phyloP scores from a whole-genome alignment of 2,113 vertebrate species.

The Erythrolamprus reginae region DNA sequence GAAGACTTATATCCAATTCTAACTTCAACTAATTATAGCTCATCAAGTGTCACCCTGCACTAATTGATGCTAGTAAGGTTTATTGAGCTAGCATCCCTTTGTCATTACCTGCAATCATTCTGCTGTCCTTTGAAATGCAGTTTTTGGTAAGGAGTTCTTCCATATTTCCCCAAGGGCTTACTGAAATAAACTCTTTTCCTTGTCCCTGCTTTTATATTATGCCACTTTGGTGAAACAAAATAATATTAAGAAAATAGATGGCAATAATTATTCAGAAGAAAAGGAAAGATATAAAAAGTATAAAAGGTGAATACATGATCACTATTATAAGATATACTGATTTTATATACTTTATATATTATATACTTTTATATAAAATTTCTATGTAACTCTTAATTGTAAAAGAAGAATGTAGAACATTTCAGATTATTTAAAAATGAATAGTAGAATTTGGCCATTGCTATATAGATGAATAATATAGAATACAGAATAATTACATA shows the following conservation, averaged over 20 bases:
- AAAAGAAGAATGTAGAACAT: background rate
- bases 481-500: background rate
- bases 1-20: slow-evolving; percentile 22
- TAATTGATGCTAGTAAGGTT: slow-evolving; percentile 26
- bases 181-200: background rate
- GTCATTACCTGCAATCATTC: background rate
- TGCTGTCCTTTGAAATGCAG: background rate
- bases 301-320: background rate
- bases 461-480: background rate
- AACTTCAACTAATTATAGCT: slow-evolving; percentile 14
- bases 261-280: background rate
- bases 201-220: background rate
- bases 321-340: background rate
- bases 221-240: background rate
- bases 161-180: background rate
- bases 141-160: background rate
- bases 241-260: background rate
- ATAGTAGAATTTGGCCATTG: background rate
- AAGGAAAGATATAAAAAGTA: background rate
- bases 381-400: background rate
- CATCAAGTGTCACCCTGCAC: background rate
- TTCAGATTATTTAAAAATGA: background rate
- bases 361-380: background rate
- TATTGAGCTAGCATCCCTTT: background rate
- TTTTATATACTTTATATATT: background rate